These are phyloP conservation scores for Platycheirus albimanus DNA, from an alignment of 2,888 invertebrate species.

Conservation along the genomic window DNA sequence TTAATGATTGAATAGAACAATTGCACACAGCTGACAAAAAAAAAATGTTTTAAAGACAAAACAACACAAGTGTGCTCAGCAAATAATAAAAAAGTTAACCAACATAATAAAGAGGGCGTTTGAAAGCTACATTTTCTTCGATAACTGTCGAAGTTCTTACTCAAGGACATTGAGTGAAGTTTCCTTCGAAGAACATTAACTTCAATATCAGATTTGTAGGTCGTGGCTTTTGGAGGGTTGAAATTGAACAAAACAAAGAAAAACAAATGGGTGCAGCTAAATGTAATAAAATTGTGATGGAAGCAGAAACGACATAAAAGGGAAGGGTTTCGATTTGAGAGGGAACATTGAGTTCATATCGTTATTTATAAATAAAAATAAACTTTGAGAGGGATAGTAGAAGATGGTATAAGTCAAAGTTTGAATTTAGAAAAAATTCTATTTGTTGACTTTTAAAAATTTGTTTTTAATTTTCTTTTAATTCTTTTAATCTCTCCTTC, in stretches of 20 bases:
- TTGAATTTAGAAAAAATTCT: too few species aligned
- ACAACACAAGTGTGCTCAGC: too few species aligned
- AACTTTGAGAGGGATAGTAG: not conserved
- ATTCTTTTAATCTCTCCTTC: too few species aligned
- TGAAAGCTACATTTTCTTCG: constrained; percentile 29
- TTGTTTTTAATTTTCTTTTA: too few species aligned
- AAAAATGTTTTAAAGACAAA: too few species aligned
- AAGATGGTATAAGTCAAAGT: constrained; percentile 5
- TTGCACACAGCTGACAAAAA: too few species aligned
- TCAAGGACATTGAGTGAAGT: constrained; percentile 18
- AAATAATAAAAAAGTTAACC: too few species aligned
- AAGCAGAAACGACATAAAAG: constrained; percentile 32
- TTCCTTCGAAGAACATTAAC: not conserved
- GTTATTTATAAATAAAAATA: not conserved
- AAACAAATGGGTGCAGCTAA: constrained; percentile 42
- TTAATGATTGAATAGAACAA: too few species aligned
- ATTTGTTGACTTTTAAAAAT: too few species aligned
- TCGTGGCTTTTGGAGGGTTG: constrained; percentile 12
- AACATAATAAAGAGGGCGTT: not conserved
- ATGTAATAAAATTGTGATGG: constrained; percentile 34
- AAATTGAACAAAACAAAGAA: not conserved
- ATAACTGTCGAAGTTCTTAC: constrained; percentile 5
- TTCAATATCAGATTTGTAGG: constrained; percentile 48
- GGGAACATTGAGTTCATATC: not conserved
- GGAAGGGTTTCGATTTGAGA: constrained; percentile 8